Base-by-base conservation (phyloP, 2,888 invertebrate genomes). In the Yponomeuta plumbellus region DNA sequence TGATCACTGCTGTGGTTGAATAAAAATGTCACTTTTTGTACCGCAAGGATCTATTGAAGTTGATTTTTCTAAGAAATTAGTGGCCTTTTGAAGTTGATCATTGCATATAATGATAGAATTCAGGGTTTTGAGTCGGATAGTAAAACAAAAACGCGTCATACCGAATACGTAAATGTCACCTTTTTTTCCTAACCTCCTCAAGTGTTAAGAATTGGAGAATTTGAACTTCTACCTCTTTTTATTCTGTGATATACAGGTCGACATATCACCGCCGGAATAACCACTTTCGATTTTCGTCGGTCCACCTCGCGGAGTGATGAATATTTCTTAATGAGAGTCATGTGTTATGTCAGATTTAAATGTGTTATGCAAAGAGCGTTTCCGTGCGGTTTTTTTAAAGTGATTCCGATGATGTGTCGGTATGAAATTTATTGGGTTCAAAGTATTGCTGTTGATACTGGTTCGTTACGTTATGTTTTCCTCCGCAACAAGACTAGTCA, bases 231-330 rank as follows among this genome's bases (percentile, higher is more conserved):
- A 52, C 5, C 44, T 52, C 5, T 52, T 1, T 6, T 2, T 52
- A 17, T 52, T 17, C 17, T 52, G 44, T 52, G 13, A 52, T 13
- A 52, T 17, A 52, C 44, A 52, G 44, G 17, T 52, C 44, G 44
- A 52, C 44, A 34, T 34, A 34, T 34, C 34, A 11, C n/a, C 22
- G 64, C 66, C 44, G 57, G 69, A 67, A 61, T 66, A 40, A 66
- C 66, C 44, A 69, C 69, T 69, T 69, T 69, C 69, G 69, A 64
- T 69, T 69, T 68, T 69, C 44, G 66, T 65, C 63, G 17, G 44
- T 34, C 44, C 63, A 67, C 66, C 26, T n/a, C 17, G 44, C 44
- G 44, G 61, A 13, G 23, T 61, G 23, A 34, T 44, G 20, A 63
- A 52, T 40, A 63, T 44, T 52, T 26, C 40, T 40, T 20, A 63